Percentiles rank a stretch among this genome's conserved stretches.
Evolutionary conservation across 2,888 invertebrate genomes (phyloP).

Genomic region (Mimas tiliae): DNA sequence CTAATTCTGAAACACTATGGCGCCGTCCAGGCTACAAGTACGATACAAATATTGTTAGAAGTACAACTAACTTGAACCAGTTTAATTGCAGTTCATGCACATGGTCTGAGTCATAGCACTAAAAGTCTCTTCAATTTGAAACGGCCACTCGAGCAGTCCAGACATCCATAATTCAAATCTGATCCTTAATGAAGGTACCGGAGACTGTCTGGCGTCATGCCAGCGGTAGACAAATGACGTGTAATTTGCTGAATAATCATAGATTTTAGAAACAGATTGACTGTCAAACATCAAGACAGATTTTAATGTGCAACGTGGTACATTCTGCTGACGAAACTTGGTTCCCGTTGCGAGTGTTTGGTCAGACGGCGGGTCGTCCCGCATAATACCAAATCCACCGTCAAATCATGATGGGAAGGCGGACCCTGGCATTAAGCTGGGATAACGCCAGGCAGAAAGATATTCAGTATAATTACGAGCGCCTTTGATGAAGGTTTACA

Average conservation of each 20-base stretch:
- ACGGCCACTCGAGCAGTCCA: slow-evolving; percentile 9
- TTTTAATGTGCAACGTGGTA: not conserved
- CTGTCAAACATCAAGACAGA: slow-evolving; percentile 15
- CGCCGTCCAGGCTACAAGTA: too few relatives aligned
- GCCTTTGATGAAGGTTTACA: not conserved
- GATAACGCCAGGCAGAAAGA: too few relatives aligned
- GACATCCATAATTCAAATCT: slow-evolving; percentile 5
- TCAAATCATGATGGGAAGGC: too few relatives aligned
- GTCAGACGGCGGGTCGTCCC: too few relatives aligned
- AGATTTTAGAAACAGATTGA: slow-evolving; percentile 32
- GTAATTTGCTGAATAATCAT: slow-evolving; percentile 11
- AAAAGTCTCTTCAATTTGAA: not conserved
- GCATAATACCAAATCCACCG: too few relatives aligned
- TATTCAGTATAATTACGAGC: not conserved
- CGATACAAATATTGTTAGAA: not conserved
- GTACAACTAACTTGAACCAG: not conserved
- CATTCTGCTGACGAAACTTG: too few relatives aligned
- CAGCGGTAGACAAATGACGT: slow-evolving; percentile 22
- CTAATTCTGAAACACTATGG: too few relatives aligned
- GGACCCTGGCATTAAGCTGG: too few relatives aligned
- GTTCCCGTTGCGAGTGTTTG: too few relatives aligned
- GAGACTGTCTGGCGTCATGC: slow-evolving; percentile 36
- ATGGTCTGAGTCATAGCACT: slow-evolving; percentile 10
- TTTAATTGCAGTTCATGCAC: slow-evolving; percentile 1
- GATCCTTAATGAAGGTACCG: slow-evolving; percentile 35